phyloP scores from a whole-genome alignment of 2,797 vertebrate species.

The Notoglanidium macrostoma region DNA sequence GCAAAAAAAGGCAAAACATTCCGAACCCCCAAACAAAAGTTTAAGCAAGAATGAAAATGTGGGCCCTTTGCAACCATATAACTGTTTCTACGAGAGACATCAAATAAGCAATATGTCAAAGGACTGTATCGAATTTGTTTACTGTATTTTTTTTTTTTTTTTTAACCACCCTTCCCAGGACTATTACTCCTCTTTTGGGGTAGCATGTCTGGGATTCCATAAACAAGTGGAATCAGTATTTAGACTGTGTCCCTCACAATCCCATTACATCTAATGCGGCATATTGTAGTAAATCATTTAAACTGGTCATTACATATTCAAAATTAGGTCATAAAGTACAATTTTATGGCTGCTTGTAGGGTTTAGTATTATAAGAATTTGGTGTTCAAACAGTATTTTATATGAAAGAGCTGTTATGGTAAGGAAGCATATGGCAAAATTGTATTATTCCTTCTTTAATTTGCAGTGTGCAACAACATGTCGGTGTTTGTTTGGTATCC shows the following conservation, averaged over 20 bases:
- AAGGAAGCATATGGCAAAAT: constrained; percentile 4
- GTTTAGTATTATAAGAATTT: neutral
- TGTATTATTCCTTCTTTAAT: neutral
- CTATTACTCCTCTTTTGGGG: neutral
- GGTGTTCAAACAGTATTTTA: constrained; percentile 1
- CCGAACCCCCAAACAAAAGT: no score
- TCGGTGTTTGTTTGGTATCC: neutral
- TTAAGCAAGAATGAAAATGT: neutral
- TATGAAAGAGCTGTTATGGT: constrained; percentile 21
- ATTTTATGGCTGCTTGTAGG: no score
- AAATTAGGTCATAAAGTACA: neutral
- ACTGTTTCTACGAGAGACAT: neutral
- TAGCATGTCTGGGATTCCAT: neutral
- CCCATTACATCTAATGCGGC: neutral
- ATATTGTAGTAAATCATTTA: neutral
- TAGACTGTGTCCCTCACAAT: neutral
- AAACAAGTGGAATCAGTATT: neutral
- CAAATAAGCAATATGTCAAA: neutral
- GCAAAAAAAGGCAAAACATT: neutral
- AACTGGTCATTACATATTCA: neutral
- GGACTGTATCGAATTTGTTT: neutral
- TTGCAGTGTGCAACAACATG: neutral
- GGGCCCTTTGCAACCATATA: neutral
- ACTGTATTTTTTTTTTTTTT: neutral
- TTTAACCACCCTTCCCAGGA: neutral